Conservation (phyloP, 2,888 invertebrate genomes). For the Epinotia ramella region DNA sequence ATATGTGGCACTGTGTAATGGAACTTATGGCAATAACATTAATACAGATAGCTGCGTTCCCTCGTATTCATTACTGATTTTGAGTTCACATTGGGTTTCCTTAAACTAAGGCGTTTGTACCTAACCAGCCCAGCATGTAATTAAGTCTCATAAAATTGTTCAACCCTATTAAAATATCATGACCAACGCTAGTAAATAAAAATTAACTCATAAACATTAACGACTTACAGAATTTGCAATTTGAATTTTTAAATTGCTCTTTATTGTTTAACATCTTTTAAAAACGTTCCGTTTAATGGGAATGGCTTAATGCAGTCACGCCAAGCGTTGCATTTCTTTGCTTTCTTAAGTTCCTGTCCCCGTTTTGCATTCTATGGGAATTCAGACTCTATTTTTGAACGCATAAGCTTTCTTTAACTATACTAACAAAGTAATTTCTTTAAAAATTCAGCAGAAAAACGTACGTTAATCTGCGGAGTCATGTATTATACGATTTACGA, state of each 20-base stretch:
- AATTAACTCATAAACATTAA: conserved; percentile 39
- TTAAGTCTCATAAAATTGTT: background rate
- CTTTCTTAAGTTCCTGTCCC: conserved; percentile 21
- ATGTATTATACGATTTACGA: conserved; percentile 1
- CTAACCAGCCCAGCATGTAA: too few species aligned
- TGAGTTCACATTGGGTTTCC: too few species aligned
- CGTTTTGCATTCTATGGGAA: background rate
- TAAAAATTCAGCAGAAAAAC: background rate
- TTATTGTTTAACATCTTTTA: conserved; percentile 39
- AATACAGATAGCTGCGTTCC: too few species aligned
- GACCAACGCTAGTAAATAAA: conserved; percentile 28
- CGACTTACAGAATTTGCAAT: conserved; percentile 30
- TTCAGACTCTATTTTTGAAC: background rate
- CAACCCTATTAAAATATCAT: conserved; percentile 36
- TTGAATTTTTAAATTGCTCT: conserved; percentile 41
- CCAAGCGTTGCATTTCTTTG: conserved; percentile 21
- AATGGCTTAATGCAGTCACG: conserved; percentile 39
- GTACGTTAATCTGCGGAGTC: conserved; percentile 22
- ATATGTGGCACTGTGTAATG: background rate
- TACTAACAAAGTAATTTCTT: background rate
- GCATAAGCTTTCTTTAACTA: background rate
- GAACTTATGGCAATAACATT: too few species aligned
- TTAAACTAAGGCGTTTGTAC: too few species aligned
- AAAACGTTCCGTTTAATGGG: conserved; percentile 30
- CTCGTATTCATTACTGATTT: too few species aligned